Base-by-base conservation (phyloP, 2,113 vertebrate genomes). In the Mustelus asterias region DNA sequence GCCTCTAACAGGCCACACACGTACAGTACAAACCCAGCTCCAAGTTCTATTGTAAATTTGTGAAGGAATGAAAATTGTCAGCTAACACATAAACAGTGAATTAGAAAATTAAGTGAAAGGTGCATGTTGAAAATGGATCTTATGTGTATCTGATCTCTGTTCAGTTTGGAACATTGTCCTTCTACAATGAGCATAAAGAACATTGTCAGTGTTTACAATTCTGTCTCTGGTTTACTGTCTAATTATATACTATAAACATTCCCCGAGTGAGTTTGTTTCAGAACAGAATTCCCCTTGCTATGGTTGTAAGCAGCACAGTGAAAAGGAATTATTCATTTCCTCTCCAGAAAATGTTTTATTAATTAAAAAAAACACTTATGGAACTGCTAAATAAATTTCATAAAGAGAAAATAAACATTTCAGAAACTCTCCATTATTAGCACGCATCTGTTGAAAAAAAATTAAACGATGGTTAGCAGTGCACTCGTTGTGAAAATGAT, bases 241-340 rank as follows among this genome's bases (percentile, higher is more conserved):
- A 94, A 67, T 94, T 67, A 94, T 94, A 67, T 65, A 67, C 60
- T 94, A 33, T 69, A 70, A 41, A 94, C 37, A 94, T 69, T 70
- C 93, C 67, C 10, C 48, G 37, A 70, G 65, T 70, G 37, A 26
- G 16, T 94, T 94, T 70, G 41, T 94, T 70, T 94, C 67, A 14
- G 93, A 70, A 14, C n/a, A 70, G 93, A 94, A 94, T 94, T 94
- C 93, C 93, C 93, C 22, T 70, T 94, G 37, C 93, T n/a, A 69
- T 70, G 37, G 41, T 94, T 67, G 93, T 70, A 70, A 94, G 63
- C 67, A 70, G 93, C 70, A 94, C n/a, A 94, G 37, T 94, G 93
- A 94, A 94, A 94, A 70, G 67, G 93, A 94, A 94, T 94, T 94
- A 94, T 94, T 94, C 67, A 94, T 94, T 44, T 70, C 41, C 67